Evolutionary conservation across 2,113 vertebrate species (phyloP).

Genomic region (Epinephelus lanceolatus): DNA sequence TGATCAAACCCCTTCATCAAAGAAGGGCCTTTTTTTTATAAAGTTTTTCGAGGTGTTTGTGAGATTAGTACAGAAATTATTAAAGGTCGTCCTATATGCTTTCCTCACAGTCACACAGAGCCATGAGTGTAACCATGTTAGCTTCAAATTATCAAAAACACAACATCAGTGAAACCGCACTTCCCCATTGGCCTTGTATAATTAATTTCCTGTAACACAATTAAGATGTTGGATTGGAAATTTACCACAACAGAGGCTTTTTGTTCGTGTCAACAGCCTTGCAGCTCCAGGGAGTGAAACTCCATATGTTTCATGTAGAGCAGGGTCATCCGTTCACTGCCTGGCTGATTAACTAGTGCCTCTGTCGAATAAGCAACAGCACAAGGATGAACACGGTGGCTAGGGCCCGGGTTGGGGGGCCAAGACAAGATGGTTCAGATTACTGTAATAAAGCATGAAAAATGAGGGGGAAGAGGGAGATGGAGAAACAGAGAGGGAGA

Average conservation of each 20-base stretch:
- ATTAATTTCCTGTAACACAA: constrained; percentile 31
- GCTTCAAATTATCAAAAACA: constrained; percentile 15
- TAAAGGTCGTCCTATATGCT: background rate
- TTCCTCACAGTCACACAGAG: background rate
- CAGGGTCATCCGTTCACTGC: constrained; percentile 3
- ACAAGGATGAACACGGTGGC: constrained; percentile 41
- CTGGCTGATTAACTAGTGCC: constrained; percentile 28
- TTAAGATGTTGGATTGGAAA: constrained; percentile 31
- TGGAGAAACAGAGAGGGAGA: constrained; percentile 36
- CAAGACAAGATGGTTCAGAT: constrained; percentile 73
- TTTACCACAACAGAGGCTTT: constrained; percentile 27
- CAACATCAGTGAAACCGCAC: background rate
- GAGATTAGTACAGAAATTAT: background rate
- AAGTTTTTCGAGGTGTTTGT: constrained; percentile 1
- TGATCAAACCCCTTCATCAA: constrained; percentile 1
- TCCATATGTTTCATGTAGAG: constrained; percentile 34
- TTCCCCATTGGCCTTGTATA: constrained; percentile 27
- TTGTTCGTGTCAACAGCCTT: constrained; percentile 28
- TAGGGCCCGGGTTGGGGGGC: constrained; percentile 33
- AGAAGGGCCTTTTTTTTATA: background rate
- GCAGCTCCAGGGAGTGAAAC: constrained; percentile 31
- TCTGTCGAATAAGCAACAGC: constrained; percentile 37
- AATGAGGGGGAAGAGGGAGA: constrained; percentile 57
- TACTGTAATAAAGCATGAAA: constrained; percentile 78
- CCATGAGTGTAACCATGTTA: background rate